Percentiles rank a stretch among this genome's conserved stretches.
These are phyloP conservation scores for Serilophus lunatus DNA, from an alignment of 2,113 vertebrate genomes.

Conservation along the genomic window DNA sequence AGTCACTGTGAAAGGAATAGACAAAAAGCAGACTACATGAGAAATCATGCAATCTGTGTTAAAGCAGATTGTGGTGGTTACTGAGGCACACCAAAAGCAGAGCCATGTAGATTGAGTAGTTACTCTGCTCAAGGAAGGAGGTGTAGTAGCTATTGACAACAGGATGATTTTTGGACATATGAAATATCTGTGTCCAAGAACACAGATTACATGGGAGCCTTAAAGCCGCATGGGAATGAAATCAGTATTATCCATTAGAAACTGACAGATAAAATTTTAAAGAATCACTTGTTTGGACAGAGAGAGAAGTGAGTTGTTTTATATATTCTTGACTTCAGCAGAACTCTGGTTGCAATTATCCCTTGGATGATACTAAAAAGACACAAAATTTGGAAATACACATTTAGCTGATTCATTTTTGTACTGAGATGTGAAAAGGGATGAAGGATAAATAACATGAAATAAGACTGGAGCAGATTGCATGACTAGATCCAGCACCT, in stretches of 20 bases:
- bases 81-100: background rate
- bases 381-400: background rate
- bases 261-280: background rate
- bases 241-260: background rate
- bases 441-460: background rate
- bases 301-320: background rate
- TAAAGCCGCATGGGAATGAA: background rate
- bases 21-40: background rate
- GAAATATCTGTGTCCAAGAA: background rate
- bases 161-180: rapidly evolving
- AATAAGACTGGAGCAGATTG: background rate
- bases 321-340: background rate
- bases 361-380: background rate
- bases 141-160: background rate
- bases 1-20: background rate
- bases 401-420: background rate
- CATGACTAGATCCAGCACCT: background rate
- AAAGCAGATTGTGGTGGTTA: background rate
- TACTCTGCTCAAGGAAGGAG: background rate
- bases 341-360: background rate
- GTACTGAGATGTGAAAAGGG: background rate
- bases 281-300: background rate
- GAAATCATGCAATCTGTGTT: background rate
- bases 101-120: rapidly evolving
- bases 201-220: background rate